Evolutionary conservation across 2,797 vertebrate genomes (phyloP).

Genomic region (Australoheros facetus): DNA sequence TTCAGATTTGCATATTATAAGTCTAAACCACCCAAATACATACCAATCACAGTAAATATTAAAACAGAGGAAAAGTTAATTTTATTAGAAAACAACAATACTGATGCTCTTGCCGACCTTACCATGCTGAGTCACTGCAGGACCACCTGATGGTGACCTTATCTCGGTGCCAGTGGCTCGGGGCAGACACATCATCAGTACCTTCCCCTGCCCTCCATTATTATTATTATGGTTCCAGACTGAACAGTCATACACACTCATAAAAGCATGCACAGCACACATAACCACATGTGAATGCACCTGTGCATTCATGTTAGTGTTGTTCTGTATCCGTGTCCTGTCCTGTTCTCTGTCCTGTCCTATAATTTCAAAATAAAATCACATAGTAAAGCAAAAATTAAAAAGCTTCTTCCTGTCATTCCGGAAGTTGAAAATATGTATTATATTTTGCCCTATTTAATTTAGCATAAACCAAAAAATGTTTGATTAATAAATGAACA

Average conservation of each 20-base stretch:
- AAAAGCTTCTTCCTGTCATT: neutral
- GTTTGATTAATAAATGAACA: too few species aligned
- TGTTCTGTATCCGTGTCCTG: neutral
- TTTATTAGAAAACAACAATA: neutral
- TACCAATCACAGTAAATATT: neutral
- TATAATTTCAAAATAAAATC: neutral
- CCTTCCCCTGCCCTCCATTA: neutral
- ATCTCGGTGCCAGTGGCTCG: neutral
- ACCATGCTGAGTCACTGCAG: neutral
- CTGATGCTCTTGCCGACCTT: neutral
- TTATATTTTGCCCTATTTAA: too few species aligned
- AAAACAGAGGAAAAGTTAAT: neutral
- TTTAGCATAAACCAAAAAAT: too few species aligned
- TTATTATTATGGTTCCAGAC: neutral
- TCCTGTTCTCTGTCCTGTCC: neutral
- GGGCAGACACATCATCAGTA: neutral
- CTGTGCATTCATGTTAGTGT: neutral
- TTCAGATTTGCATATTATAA: neutral
- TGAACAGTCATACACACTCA: neutral
- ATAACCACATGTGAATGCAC: neutral
- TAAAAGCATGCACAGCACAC: neutral
- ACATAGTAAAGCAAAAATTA: neutral
- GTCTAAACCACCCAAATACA: neutral
- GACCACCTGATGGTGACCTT: constrained; percentile 12
- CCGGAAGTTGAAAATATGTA: neutral